Conservation (phyloP, 2,113 vertebrate genomes). For the Brevimyrus niger region DNA sequence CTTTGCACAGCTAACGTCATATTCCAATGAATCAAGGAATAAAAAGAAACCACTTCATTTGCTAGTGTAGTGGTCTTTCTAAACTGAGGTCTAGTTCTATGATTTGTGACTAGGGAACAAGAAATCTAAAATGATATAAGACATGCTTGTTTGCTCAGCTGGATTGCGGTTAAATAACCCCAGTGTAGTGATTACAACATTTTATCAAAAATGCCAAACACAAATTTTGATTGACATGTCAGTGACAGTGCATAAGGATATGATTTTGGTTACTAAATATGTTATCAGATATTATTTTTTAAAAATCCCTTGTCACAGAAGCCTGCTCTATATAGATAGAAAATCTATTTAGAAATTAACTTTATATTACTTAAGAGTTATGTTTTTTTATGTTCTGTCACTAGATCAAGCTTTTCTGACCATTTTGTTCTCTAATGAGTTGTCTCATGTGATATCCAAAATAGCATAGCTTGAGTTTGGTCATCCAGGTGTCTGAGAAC, state of each 20-base stretch:
- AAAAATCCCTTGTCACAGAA: neutral
- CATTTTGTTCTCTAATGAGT: neutral
- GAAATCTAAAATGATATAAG: conserved; percentile 80
- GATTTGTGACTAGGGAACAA: conserved; percentile 74
- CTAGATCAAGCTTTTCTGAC: neutral
- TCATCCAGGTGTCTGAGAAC: neutral
- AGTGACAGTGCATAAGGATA: neutral
- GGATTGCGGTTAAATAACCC: conserved; percentile 31
- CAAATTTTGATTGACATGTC: conserved; percentile 1
- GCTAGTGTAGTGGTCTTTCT: conserved; percentile 87
- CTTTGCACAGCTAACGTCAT: conserved; percentile 97
- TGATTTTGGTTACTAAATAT: neutral
- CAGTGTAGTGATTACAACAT: conserved; percentile 6
- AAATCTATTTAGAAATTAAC: neutral
- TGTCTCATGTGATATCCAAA: neutral
- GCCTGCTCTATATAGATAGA: neutral
- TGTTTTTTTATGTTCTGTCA: neutral
- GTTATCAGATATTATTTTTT: neutral
- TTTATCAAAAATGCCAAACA: neutral
- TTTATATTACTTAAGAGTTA: neutral
- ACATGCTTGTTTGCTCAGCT: conserved; percentile 74
- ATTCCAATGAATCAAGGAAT: conserved; percentile 96
- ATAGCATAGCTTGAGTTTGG: neutral
- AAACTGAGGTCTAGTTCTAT: conserved; percentile 67
- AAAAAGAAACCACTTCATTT: conserved; percentile 98